Evolutionary conservation across 2,113 vertebrate genomes (phyloP).

Genomic region (Acanthisitta chloris): DNA sequence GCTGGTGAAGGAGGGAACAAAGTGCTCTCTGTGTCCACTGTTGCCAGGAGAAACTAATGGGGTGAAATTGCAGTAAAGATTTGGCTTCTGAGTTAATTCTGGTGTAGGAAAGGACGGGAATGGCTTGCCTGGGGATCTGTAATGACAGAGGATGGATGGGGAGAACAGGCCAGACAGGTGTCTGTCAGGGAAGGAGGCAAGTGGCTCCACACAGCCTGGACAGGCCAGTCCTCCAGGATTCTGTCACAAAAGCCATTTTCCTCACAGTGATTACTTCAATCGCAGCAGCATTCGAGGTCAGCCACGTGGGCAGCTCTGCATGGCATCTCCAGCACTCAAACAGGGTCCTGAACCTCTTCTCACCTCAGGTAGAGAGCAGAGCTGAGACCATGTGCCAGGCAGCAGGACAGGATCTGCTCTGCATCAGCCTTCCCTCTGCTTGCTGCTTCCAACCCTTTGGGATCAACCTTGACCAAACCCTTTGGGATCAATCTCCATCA

Average conservation of each 20-base stretch:
- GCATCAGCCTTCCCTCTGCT: not conserved
- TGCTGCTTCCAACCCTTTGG: not conserved
- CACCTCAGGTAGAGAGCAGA: not conserved
- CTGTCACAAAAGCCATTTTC: not conserved
- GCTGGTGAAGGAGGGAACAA: not conserved
- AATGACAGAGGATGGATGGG: not conserved
- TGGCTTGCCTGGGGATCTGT: not conserved
- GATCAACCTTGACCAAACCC: not conserved
- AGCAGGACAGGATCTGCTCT: not conserved
- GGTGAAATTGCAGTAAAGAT: not conserved
- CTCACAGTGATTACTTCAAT: not conserved
- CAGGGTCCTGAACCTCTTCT: rapidly evolving
- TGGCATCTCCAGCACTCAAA: rapidly evolving
- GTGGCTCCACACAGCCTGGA: not conserved
- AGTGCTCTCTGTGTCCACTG: not conserved
- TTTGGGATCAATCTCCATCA: not conserved
- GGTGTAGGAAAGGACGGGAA: not conserved
- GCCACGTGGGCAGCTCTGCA: not conserved
- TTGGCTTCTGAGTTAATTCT: not conserved
- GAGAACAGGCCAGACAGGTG: slow-evolving; percentile 10
- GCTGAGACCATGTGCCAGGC: rapidly evolving
- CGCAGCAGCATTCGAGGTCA: not conserved
- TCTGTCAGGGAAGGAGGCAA: not conserved
- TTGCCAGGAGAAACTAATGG: not conserved
- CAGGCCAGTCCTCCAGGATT: not conserved